Base-by-base conservation (phyloP, 2,113 vertebrate genomes). In the Tympanuchus pallidicinctus region DNA sequence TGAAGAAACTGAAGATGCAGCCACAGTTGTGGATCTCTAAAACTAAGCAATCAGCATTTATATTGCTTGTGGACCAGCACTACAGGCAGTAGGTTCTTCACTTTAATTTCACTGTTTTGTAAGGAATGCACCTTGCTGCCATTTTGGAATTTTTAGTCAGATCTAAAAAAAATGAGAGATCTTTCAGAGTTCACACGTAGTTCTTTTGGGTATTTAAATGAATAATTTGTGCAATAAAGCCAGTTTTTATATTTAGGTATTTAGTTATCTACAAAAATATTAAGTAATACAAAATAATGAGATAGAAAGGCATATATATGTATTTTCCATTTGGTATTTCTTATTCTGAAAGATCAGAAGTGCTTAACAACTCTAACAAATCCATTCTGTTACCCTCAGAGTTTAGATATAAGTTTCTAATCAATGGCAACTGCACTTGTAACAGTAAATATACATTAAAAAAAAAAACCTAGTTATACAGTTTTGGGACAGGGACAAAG, bases 261-360 rank as follows among this genome's bases (percentile, higher is more conserved):
- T 90, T 64, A 14, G 13, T 82, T 64, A 48, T 93, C 63, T 56
- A 80, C 36, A 95, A 97, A 85, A 36, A 52, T 19, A 36, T 30
- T 66, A 13, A 36, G 5, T 61, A n/a, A 43, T 42, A 43, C n/a
- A 54, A 82, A 13, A 25, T 28, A 74, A 28, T 25, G 73, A 91
- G 71, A 65, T 21, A 80, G 76, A 32, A 81, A 54, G 61, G 5
- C n/a, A 17, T 71, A 52, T 43, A 76, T 87, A 38, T 50, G 21
- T 67, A 36, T 67, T 92, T 28, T 86, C 25, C 20, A 48, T n/a
- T 88, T 76, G 56, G 18, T 64, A 73, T 13, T 85, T 66, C 38
- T 60, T 71, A 30, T 27, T 89, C 47, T 47, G 80, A 54, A 66
- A 88, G 67, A 88, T 60, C 40, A 78, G 81, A 95, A 79, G 16